Evolutionary conservation across 1,140 invertebrate genomes (phyloP), one percentile per base, ranked within the genome.

Genomic region (Platyscapa corneri): DNA sequence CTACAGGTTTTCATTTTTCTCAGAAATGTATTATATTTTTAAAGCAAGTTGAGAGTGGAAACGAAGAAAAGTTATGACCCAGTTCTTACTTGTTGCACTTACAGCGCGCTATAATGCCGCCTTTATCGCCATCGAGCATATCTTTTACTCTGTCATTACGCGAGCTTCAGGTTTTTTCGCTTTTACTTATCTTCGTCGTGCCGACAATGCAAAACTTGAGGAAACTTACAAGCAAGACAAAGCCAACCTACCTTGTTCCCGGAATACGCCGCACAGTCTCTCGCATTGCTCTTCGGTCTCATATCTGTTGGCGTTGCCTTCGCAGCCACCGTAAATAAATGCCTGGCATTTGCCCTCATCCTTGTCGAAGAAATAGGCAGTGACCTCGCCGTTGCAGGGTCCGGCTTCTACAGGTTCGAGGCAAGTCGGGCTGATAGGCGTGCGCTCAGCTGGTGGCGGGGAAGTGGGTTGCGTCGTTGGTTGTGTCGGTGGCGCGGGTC

Each of bases 291-390:
- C 97, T 89, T 96, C 95, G 0, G 95, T 94, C 42, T 95, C 90
- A 93, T 97, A 98, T 90, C 96, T 94, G 90, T 98, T 98, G 30
- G 95, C 95, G 90, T 97, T 98, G 72, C 97, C 97, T 75, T 95
- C 95, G 90, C 97, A 98, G 16, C 97, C 97, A 16, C 96, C 95
- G 90, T 97, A 98, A 10, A 95, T 93, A 90, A 98, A 98, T 32
- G 95, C 94, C 49, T 95, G 93, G 89, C 97, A 98, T 16, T 89
- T 91, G 64, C 94, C 92, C 1, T 90, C 91, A 0, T 91, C 90
- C 0, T 91, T 88, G 90, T 98, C 96, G 91, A 96, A 99, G 93
- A 96, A 98, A 94, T 96, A 98, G 34, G 95, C 94, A 0, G 94
- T 94, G 67, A 95, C 93, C 37, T 94, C 94, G 2, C 94, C 94